Conservation (phyloP, 2,888 invertebrate genomes). For the Tillus elongatus region DNA sequence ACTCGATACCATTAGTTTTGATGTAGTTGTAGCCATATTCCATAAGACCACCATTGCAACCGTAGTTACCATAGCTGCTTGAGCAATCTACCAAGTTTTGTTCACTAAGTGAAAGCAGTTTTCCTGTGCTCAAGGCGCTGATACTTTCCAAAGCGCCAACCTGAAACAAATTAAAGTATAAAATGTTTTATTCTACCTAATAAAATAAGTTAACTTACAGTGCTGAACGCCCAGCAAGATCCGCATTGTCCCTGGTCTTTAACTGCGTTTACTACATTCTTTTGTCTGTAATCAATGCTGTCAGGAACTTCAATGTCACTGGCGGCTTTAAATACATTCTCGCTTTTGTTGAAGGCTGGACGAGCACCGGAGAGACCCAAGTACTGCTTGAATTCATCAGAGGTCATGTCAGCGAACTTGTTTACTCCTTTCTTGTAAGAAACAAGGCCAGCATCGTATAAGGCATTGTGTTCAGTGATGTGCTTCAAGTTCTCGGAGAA, state of each 20-base stretch:
- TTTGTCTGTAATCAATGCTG: slow-evolving; percentile 44
- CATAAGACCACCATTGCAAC: slow-evolving; percentile 47
- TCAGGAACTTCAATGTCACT: slow-evolving; percentile 34
- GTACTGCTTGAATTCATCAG: slow-evolving; percentile 11
- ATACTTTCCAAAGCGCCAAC: slow-evolving; percentile 49
- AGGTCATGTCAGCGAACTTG: slow-evolving; percentile 16
- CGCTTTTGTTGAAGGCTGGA: neutral
- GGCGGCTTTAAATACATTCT: neutral
- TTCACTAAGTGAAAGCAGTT: slow-evolving; percentile 45
- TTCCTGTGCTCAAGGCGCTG: slow-evolving; percentile 41
- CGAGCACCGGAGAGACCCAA: neutral
- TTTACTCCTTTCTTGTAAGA: slow-evolving; percentile 14
- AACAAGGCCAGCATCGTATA: slow-evolving; percentile 14
- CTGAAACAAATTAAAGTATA: slow-evolving; percentile 31
- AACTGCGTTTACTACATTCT: slow-evolving; percentile 46
- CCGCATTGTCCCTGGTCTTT: slow-evolving; percentile 51
- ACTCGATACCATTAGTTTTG: slow-evolving; percentile 45
- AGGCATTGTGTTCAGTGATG: slow-evolving; percentile 16
- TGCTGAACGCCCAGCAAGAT: slow-evolving; percentile 55
- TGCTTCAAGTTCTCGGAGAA: slow-evolving; percentile 12
- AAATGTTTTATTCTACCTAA: neutral
- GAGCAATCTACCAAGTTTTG: slow-evolving; percentile 50
- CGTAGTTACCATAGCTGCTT: slow-evolving; percentile 42
- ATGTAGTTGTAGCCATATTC: slow-evolving; percentile 43
- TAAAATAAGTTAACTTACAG: slow-evolving; percentile 35